Evolutionary conservation across 2,113 vertebrate species (phyloP), one percentile per base, ranked within the genome.

Genomic region (Peucedramus taeniatus): DNA sequence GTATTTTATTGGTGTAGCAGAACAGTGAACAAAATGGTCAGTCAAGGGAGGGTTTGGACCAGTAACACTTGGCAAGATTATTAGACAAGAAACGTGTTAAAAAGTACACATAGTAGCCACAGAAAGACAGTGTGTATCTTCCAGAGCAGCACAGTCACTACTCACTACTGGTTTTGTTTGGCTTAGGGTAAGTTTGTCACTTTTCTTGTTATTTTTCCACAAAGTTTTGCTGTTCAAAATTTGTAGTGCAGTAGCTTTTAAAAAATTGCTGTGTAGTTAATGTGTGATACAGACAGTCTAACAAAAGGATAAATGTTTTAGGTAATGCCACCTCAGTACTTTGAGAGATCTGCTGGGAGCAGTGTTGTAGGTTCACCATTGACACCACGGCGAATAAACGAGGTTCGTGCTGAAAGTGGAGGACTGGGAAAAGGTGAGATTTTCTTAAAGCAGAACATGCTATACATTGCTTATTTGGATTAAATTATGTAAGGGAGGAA

Each of bases 241-340:
- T 2, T 23, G 15, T 23, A 63, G 35, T 30, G 11, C 12, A 61
- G 50, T 27, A 72, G 59, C 63, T 69, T 72, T 68, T 53, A 72
- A 40, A 70, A 33, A 8, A 16, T 4, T 11, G 11, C 39, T 47
- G 1, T 1, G 2, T 39, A 27, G 21, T 70, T 24, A 24, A 9
- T 60, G 11, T 59, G n/a, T 26, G 13, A 42, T 72, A 54, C 18
- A 47, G 42, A 12, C 6, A 24, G 12, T n/a, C 12, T 80, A 47
- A 57, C 35, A 28, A 47, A 33, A 65, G 4, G 49, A 4, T 71
- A 33, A 30, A n/a, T 84, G 15, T 94, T 96, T 53, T 53, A 99
- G 99, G 99, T 99, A 91, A 99, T 99, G 98, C 99, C 99, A 66
- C 98, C 99, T 90, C 98, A 99, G 66, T 98, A 98, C 45, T 98